A percentile compares a stretch with the other conserved stretches of the same genome.
Evolutionary conservation across 2,113 vertebrate genomes (phyloP).

Genomic region (Balaenoptera acutorostrata): DNA sequence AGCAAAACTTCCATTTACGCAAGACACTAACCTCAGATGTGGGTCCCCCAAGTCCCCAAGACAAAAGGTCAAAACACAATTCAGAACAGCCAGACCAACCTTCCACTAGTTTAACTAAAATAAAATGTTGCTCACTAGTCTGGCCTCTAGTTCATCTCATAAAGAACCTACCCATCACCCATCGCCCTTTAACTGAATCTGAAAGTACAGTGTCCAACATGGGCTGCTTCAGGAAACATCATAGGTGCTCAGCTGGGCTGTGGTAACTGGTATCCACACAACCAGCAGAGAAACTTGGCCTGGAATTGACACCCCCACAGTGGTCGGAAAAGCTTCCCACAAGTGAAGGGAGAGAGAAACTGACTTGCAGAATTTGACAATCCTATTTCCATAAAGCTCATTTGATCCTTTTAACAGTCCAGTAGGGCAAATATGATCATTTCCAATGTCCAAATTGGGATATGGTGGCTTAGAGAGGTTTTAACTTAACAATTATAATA

Average conservation of each 20-base stretch:
- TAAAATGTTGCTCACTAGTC: not conserved
- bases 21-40: not conserved
- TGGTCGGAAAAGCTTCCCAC: not conserved
- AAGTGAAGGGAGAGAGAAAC: not conserved
- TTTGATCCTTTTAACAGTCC: not conserved
- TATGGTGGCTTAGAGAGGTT: not conserved
- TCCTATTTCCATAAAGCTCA: not conserved
- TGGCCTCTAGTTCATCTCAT: not conserved
- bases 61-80: not conserved
- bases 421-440: not conserved
- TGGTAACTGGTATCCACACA: not conserved
- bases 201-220: accelerated
- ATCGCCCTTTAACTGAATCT: not conserved
- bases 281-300: not conserved
- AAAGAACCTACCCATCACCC: not conserved
- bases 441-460: not conserved
- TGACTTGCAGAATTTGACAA: not conserved
- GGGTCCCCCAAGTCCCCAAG: not conserved
- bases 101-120: not conserved
- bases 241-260: too few species aligned
- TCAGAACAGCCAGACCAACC: not conserved
- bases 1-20: not conserved
- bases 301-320: not conserved
- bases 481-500: not conserved
- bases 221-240: not conserved